These are phyloP conservation scores for Cylloceria caligata DNA, from an alignment of 2,888 invertebrate species.

Conservation along the genomic window DNA sequence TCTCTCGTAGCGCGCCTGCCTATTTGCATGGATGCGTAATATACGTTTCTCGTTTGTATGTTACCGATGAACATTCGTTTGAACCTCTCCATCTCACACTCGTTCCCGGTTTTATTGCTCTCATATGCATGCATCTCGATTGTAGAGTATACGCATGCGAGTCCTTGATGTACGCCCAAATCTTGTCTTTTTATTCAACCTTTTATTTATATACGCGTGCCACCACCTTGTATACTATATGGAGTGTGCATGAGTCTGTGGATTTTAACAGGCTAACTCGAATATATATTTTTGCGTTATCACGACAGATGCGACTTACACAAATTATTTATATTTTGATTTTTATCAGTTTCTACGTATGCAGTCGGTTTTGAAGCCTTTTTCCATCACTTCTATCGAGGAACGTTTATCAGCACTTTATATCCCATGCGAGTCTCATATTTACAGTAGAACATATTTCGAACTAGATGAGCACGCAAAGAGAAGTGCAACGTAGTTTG, in stretches of 20 bases:
- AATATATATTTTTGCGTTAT: no score
- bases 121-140: not conserved
- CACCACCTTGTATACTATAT: not conserved
- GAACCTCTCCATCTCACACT: not conserved
- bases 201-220: not conserved
- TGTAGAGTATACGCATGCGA: not conserved
- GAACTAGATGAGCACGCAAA: no score
- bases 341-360: no score
- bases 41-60: constrained; percentile 6
- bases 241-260: not conserved
- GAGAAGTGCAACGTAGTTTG: no score
- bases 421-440: no score
- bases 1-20: not conserved
- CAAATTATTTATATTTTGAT: no score
- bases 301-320: no score
- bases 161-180: not conserved
- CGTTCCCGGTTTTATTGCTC: not conserved
- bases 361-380: no score
- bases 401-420: no score
- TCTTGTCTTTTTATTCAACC: not conserved
- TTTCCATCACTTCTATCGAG: no score
- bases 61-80: constrained; percentile 22
- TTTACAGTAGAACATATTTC: no score
- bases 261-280: no score
- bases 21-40: constrained; percentile 9